Base-by-base conservation (phyloP, 2,797 vertebrate genomes). In the Atherinosoma microstoma region DNA sequence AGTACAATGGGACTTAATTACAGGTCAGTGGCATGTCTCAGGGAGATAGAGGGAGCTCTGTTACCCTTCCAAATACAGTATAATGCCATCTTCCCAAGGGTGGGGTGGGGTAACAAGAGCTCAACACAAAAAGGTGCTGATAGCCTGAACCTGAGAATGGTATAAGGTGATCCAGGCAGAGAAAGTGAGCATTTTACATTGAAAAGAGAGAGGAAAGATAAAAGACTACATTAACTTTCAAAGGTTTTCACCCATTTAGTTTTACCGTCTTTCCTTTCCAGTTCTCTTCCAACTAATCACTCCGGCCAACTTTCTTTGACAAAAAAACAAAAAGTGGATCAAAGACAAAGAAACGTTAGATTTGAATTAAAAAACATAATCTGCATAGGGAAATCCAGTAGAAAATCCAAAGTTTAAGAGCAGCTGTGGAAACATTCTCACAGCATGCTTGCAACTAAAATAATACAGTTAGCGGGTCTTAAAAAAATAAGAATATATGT, bases 41-140 rank as follows among this genome's bases (percentile, higher is more conserved):
- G 86, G 85, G 84, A 93, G 92, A 93, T 93, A 93, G 92, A 92
- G 89, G 83, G 82, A 91, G 91, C 91, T 91, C 91, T 94, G 92
- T 93, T 93, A 90, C 87, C 82, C 84, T 84, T 93, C 91, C 92
- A 92, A 90, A 93, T 92, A 91, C 93, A 92, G 90, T 92, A 93
- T 90, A 94, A 93, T 90, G 89, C 90, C 90, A 93, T 93, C 92
- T 91, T 93, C 91, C 92, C 93, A 82, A 87, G 89, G 91, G 93
- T 91, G 89, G 90, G 83, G 89, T 89, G 90, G 77, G 80, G 90
- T 92, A 91, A 93, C 90, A 90, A 73, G 87, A 88, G 90, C 87
- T 70, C 65, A 56, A 84, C 86, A 93, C 87, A 92, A 91, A 93
- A 92, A 91, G 93, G 91, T 92, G 91, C 89, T 89, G 91, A 91